A percentile compares a stretch with the other conserved stretches of the same genome.
Conservation (phyloP, 2,888 invertebrate genomes). For the Schizotus pectinicornis region DNA sequence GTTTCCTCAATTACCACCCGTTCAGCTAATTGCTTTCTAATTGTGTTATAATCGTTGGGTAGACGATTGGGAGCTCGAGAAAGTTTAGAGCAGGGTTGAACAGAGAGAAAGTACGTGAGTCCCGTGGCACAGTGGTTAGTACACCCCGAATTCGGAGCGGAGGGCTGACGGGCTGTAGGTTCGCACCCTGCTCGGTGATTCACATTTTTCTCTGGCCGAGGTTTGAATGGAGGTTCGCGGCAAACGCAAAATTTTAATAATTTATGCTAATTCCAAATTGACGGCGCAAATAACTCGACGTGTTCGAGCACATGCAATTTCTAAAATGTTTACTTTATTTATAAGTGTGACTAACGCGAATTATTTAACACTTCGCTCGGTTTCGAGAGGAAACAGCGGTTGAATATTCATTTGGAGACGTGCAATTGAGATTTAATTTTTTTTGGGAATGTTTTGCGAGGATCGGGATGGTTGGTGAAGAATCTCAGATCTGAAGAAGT, state of each 20-base stretch:
- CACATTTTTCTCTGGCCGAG: not conserved
- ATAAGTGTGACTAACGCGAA: conserved; percentile 26
- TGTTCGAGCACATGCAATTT: conserved; percentile 1
- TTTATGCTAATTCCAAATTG: conserved; percentile 10
- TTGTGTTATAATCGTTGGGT: no score
- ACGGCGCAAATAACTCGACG: not conserved
- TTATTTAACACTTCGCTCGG: conserved; percentile 8
- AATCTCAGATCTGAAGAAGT: no score
- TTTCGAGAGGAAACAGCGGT: conserved; percentile 9
- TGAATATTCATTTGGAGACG: conserved; percentile 14
- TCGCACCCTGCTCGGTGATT: no score
- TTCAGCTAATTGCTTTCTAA: no score
- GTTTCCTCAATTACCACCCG: no score
- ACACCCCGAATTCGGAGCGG: no score
- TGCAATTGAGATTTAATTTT: not conserved
- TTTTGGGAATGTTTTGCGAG: conserved; percentile 8
- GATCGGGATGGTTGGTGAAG: not conserved
- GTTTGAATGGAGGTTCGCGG: no score
- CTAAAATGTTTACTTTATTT: conserved; percentile 23
- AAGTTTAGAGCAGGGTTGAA: no score
- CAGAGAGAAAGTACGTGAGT: no score
- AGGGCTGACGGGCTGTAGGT: no score
- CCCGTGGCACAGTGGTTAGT: no score
- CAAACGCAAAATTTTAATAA: not conserved
- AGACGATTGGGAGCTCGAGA: no score